phyloP scores from a whole-genome alignment of 2,888 invertebrate species.

The Drosophila helvetica region DNA sequence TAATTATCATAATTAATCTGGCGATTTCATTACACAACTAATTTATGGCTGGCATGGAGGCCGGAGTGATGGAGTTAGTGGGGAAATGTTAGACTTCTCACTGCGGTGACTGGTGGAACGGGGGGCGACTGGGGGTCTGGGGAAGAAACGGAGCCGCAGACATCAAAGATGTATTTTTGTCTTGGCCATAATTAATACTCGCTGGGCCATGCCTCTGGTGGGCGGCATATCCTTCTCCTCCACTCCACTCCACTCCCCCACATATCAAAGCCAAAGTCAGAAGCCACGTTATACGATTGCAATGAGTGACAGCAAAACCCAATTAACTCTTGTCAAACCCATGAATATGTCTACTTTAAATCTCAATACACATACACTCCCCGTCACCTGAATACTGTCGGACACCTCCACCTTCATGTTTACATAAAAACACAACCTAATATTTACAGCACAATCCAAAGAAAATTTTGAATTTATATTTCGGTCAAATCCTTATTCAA shows the following conservation, averaged over 20 bases:
- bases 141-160: neutral
- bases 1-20: conserved; percentile 15
- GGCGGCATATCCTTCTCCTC: neutral
- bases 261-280: conserved; percentile 28
- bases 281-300: conserved; percentile 3
- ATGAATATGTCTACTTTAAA: neutral
- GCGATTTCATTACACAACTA: conserved; percentile 18
- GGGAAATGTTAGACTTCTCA: neutral
- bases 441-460: too few species aligned
- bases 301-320: conserved; percentile 17
- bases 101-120: too few species aligned
- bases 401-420: too few species aligned
- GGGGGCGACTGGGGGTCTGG: neutral
- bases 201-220: neutral
- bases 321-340: conserved; percentile 36
- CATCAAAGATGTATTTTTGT: conserved; percentile 37
- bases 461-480: too few species aligned
- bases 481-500: too few species aligned
- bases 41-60: conserved; percentile 15
- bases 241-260: too few species aligned
- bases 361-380: too few species aligned
- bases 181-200: conserved; percentile 21
- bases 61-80: neutral
- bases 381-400: too few species aligned
- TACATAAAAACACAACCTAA: too few species aligned